Conservation (phyloP, 2,888 invertebrate species). For the Polyommatus iphigenia region DNA sequence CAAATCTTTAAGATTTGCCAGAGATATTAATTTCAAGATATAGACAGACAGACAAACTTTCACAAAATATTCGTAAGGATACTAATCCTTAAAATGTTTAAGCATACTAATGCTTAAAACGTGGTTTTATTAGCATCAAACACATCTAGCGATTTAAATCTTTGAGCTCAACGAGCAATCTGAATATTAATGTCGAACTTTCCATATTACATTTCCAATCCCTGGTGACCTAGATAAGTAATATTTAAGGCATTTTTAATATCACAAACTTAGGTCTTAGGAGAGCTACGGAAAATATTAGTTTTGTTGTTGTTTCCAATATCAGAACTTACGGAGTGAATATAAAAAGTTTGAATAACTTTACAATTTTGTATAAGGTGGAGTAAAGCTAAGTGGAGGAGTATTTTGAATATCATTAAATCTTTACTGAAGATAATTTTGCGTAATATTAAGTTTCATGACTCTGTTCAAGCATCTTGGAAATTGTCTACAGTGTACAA, state of each 20-base stretch:
- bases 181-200: slow-evolving; percentile 55
- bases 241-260: slow-evolving; percentile 27
- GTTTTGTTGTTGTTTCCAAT: slow-evolving; percentile 23
- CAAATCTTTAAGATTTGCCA: background rate
- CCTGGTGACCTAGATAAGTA: slow-evolving; percentile 60
- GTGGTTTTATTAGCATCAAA: no score
- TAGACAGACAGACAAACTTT: no score
- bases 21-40: no score
- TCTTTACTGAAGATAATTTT: no score
- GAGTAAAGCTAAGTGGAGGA: no score
- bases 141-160: background rate
- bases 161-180: slow-evolving; percentile 44
- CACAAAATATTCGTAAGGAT: no score
- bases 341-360: background rate
- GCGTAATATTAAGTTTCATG: no score
- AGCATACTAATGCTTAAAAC: no score
- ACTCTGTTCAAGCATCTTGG: no score
- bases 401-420: background rate
- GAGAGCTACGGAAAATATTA: slow-evolving; percentile 16
- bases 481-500: no score
- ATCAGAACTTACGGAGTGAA: background rate
- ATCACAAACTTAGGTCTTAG: slow-evolving; percentile 15
- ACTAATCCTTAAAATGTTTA: no score
- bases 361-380: background rate
- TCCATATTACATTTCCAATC: slow-evolving; percentile 59